Base-by-base conservation (phyloP, 1,140 invertebrate genomes). In the Thaumatotibia leucotreta region DNA sequence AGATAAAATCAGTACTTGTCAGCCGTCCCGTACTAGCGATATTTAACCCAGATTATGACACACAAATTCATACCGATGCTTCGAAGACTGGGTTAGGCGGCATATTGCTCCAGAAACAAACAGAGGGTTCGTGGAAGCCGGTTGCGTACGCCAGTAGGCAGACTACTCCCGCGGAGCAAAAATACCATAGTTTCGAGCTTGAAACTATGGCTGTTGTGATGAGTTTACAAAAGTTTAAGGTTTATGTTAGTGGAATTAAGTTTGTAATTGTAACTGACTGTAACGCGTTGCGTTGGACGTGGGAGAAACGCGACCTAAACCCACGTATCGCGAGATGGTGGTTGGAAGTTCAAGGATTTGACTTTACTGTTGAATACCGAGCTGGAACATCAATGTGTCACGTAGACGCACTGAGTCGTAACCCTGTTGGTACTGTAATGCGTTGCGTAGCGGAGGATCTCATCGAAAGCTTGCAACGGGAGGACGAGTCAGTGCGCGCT, bases 221-320 rank as follows among this genome's bases (percentile, higher is more conserved):
- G 45, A 22, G 17, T 9, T 50, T 50, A 50, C 45, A 50, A 22
- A 50, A 75, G 20, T 63, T 63, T 61, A 63, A 76, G 5, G 49
- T 75, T 0, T 89, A 86, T 65, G 63, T 88, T 8, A n/a, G 79
- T 2, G 70, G 71, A 0, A 69, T 75, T 1, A 29, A 69, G 20
- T 86, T 86, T 50, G 77, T 24, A n/a, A 33, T 84, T 0, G 62
- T 84, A 0, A 86, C 76, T 2, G 83, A 86, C 65, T 73, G 80
- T 49, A 69, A 72, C 33, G 73, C 81, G 0, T 35, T 80, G 32
- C 65, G 65, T 39, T 50, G 20, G n/a, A 73, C 75, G 0, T 66
- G 65, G 65, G 65, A 35, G 20, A 84, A 78, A 68, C 65, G 70
- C 33, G 76, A 80, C 49, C 39, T 76, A 8, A 54, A 65, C 35